A percentile compares a stretch with the other conserved stretches of the same genome.
Evolutionary conservation across 2,797 vertebrate genomes (phyloP).

Genomic region (Thalassophryne amazonica): DNA sequence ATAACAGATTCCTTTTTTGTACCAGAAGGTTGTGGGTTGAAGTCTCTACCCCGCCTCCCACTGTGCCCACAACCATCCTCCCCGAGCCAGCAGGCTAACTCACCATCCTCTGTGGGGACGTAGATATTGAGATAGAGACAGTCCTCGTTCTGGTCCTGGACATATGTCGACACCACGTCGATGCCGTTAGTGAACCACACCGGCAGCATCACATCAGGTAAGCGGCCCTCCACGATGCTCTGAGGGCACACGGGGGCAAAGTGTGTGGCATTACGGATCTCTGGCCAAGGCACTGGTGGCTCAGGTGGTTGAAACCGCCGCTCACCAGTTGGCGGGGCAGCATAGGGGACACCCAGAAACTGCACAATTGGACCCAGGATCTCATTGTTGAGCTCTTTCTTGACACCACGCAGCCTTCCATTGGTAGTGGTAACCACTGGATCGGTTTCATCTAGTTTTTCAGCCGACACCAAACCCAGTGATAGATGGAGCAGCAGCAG

Average conservation of each 20-base stretch:
- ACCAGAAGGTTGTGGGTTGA: constrained; percentile 14
- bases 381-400: constrained; percentile 98
- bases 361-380: constrained; percentile 96
- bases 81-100: constrained; percentile 82
- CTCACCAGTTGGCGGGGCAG: constrained; percentile 91
- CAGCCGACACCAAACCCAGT: constrained; percentile 75
- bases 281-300: constrained; percentile 87
- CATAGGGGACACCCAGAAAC: constrained; percentile 94
- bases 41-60: neutral
- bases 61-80: constrained; percentile 16
- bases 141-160: constrained; percentile 98
- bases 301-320: constrained; percentile 95
- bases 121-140: constrained; percentile 99
- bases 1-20: constrained; percentile 20
- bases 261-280: constrained; percentile 91
- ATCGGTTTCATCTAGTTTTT: constrained; percentile 94
- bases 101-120: constrained; percentile 99
- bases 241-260: constrained; percentile 96
- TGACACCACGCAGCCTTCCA: constrained; percentile 91
- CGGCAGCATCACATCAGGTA: constrained; percentile 98
- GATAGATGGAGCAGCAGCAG: constrained; percentile 75
- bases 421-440: constrained; percentile 89
- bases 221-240: constrained; percentile 93
- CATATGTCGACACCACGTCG: constrained; percentile 94
- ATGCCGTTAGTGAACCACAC: constrained; percentile 99